Percentiles rank a stretch among this genome's conserved stretches.
phyloP scores from a whole-genome alignment of 1,140 invertebrate genomes.

The Bombus impatiens region DNA sequence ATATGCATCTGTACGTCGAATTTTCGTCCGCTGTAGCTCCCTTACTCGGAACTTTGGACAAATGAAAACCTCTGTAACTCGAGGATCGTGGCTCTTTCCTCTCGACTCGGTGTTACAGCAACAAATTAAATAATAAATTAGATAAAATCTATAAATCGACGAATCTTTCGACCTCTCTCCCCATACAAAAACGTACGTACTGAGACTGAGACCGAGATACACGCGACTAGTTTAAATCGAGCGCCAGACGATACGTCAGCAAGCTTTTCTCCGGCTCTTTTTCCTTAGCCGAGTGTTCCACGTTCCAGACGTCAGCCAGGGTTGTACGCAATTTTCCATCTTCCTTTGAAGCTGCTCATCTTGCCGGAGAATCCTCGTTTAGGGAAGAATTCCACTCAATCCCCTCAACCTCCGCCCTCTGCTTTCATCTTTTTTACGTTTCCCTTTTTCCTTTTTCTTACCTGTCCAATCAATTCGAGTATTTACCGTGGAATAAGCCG shows the following conservation, averaged over 20 bases:
- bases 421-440: not conserved
- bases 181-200: not conserved
- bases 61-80: too few relatives aligned
- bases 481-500: not conserved
- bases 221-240: not conserved
- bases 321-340: constrained; percentile 28
- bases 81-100: too few relatives aligned
- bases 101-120: too few relatives aligned
- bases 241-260: too few relatives aligned
- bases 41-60: too few relatives aligned
- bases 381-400: constrained; percentile 44
- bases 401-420: not conserved
- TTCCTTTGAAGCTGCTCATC: constrained; percentile 31
- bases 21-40: too few relatives aligned
- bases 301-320: not conserved
- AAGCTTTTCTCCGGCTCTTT: not conserved
- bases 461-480: not conserved
- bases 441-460: not conserved
- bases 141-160: too few relatives aligned
- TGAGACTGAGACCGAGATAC: not conserved
- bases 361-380: constrained; percentile 37
- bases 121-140: too few relatives aligned
- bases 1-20: too few relatives aligned
- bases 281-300: constrained; percentile 13
- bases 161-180: too few relatives aligned